Evolutionary conservation across 2,113 vertebrate genomes (phyloP), one percentile per base, ranked within the genome.

Genomic region (Microtus oregoni): DNA sequence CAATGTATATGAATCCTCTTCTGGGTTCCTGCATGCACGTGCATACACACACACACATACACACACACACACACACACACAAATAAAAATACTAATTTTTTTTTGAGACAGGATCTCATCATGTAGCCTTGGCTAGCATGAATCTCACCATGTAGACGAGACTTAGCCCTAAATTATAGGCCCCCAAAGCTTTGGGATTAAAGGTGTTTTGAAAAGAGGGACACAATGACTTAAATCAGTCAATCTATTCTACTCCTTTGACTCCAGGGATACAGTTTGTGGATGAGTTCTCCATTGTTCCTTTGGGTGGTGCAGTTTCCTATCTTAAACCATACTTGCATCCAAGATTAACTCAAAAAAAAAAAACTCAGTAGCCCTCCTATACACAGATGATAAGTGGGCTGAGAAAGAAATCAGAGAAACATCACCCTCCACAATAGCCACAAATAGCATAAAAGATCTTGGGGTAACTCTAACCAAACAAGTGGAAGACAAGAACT

Each of bases 21-120:
- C 24, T 83, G 58, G 24, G 24, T 19, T 19, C 1, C 8, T 30
- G 13, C 1, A 7, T 38, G 3, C 5, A 3, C 3, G 3, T 20
- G 1, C 72, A 28, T 13, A 15, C 13, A 3, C 0, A 6, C 10
- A 12, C 4, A 20, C 47, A 35, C 4, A 55, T 22, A 75, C 9
- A 75, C 20, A 44, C 38, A 76, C 4, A 52, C 17, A 55, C 0
- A 10, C 32, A 55, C 5, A 55, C 0, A n/a, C 32, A n/a, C 3
- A n/a, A 22, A 52, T 55, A 24, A n/a, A 38, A 38, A 61, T 30
- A 63, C 41, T 65, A 7, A 15, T 15, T 41, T 9, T 38, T 30
- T 30, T 63, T 83, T 63, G 38, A 85, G 58, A 28, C n/a, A 85
- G 38, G 58, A 38, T 65, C 58, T 85, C 38, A 85, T 20, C 8